Base-by-base conservation (phyloP, 2,888 invertebrate species). In the Volucella bombylans region DNA sequence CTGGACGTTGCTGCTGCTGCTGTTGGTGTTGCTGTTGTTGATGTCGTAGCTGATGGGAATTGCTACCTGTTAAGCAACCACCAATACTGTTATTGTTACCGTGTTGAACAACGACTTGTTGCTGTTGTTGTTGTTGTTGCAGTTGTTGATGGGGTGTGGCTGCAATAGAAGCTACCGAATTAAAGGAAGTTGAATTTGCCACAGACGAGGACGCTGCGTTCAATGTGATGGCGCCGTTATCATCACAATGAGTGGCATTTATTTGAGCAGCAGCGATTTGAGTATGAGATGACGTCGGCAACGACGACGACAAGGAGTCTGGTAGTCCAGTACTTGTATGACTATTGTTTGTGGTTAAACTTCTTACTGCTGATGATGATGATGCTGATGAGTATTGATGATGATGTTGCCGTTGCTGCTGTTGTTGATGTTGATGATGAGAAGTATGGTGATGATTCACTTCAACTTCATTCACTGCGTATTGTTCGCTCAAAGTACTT, bases 1-100 rank as follows among this genome's bases (percentile, higher is more conserved):
- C 86, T 64, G 86, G 86, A 74, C 82, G 82, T 50, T 87, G 87
- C 68, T 80, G 82, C 38, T 82, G 74, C 18, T 85, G 81, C 18
- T 18, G 18, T 23, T 23, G 18, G 18, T 23, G 18, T 23, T 23
- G 74, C 18, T 85, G 81, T 41, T 82, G 72, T 64, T 82, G 79
- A 55, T 79, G 76, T 69, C 31, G 31, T 4, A 31, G 31, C 31
- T 31, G 31, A 31, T 31, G 31, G 31, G 31, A 31, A 31, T 6
- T 31, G 74, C 74, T 64, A 82, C 82, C 64, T 74, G 65, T 45
- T 72, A 72, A 23, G 64, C 65, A 52, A 68, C 54, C 47, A 47
- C 62, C 45, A 49, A 55, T 50, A 47, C 65, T 47, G 14, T 47
- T 31, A 39, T 14, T 69, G 31, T 45, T 71, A 11, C 74, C 49